These are phyloP conservation scores for Caenorhabditis panamensis DNA, from an alignment of 2,888 invertebrate species.

Conservation along the genomic window DNA sequence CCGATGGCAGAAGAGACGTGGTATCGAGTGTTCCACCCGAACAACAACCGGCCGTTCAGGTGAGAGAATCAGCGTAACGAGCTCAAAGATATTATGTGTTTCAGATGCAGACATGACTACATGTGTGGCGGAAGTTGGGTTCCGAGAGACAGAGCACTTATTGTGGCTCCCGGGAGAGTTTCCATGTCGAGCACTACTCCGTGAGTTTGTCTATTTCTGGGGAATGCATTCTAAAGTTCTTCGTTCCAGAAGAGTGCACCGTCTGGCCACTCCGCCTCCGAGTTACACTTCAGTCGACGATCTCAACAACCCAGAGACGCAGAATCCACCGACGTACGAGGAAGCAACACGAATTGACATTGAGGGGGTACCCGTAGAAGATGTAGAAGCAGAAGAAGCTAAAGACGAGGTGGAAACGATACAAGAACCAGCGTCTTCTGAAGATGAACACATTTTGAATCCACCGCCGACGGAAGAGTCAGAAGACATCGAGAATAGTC, in stretches of 20 bases:
- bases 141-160: constrained; percentile 66
- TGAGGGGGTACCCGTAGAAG: constrained; percentile 27
- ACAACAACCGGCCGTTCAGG: constrained; percentile 58
- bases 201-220: constrained; percentile 17
- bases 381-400: constrained; percentile 38
- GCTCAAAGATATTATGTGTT: constrained; percentile 18
- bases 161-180: constrained; percentile 66
- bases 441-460: constrained; percentile 20
- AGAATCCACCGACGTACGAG: constrained; percentile 69
- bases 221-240: neutral
- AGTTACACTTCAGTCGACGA: constrained; percentile 69
- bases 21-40: constrained; percentile 70
- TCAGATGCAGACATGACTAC: constrained; percentile 69
- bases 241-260: constrained; percentile 58
- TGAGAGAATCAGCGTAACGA: constrained; percentile 2
- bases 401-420: constrained; percentile 40
- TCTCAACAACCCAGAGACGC: constrained; percentile 45
- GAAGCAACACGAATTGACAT: constrained; percentile 61
- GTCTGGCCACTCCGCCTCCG: constrained; percentile 69
- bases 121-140: constrained; percentile 70
- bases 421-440: constrained; percentile 41
- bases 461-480: constrained; percentile 22
- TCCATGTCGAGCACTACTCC: constrained; percentile 54
- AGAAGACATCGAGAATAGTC: constrained; percentile 7
- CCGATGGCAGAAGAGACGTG: constrained; percentile 67